Base-by-base conservation (phyloP, 2,888 invertebrate genomes). In the Drosophila histrio region DNA sequence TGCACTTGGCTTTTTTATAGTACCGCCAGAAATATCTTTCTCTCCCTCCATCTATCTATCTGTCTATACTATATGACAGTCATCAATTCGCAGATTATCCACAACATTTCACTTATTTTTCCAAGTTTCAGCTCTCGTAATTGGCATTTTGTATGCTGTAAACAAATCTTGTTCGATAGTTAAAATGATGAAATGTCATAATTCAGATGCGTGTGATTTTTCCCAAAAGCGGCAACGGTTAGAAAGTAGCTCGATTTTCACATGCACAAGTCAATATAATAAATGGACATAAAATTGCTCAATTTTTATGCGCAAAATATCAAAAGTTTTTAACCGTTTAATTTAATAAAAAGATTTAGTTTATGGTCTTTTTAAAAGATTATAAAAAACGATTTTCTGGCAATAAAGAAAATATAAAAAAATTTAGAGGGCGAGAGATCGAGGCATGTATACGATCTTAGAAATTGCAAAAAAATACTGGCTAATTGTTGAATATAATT, bases 1-100 rank as follows among this genome's bases (percentile, higher is more conserved):
- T 74, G 79, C 79, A 76, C 62, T 74, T 67, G 57, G 41, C 58
- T 53, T 71, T 72, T 66, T 54, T 47, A 54, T 50, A 60, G 57
- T 50, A 53, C 53, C 63, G 60, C 22, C 57, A 54, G n/a, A n/a
- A 44, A 38, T 19, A 5, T 32, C 8, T 32, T n/a, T 38, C 36
- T 43, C 32, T 22, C 8, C 34, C n/a, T 56, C 11, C 19, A n/a
- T 41, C 28, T 72, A 52, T 79, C 13, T 61, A 3, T 58, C 38
- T 57, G 34, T 70, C 32, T 72, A 11, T 41, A n/a, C n/a, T n/a
- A 69, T 79, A 72, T 62, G 59, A 50, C 68, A 65, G 72, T 85
- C 86, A 86, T 67, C 86, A 74, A 66, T 76, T 84, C 61, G 87
- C 84, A 80, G 86, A 78, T 84, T 86, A 83, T 83, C 73, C 68